phyloP scores from a whole-genome alignment of 2,888 invertebrate genomes.

The Hirtodrosophila cameraria region DNA sequence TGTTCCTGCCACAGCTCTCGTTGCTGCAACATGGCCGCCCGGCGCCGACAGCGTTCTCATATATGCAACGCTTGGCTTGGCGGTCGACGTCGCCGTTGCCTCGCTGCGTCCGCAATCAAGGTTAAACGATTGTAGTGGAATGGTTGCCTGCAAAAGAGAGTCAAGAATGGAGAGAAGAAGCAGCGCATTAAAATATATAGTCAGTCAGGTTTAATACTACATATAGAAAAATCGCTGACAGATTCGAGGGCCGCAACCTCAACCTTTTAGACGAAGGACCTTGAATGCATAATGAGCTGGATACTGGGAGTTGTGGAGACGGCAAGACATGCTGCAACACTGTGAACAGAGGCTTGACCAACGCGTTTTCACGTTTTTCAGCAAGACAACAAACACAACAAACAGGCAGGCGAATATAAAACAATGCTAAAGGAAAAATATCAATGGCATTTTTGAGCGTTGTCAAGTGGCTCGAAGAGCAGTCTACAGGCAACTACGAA shows the following conservation, averaged over 20 bases:
- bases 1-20: slow-evolving; percentile 40
- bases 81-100: slow-evolving; percentile 54
- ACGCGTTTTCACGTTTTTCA: slow-evolving; percentile 49
- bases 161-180: slow-evolving; percentile 1
- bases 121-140: slow-evolving; percentile 84
- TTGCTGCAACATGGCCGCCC: slow-evolving; percentile 49
- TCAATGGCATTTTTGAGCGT: slow-evolving; percentile 74
- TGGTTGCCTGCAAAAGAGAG: slow-evolving; percentile 81
- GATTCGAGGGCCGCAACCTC: slow-evolving; percentile 66
- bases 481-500: slow-evolving; percentile 17
- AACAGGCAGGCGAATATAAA: slow-evolving; percentile 32
- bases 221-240: slow-evolving; percentile 71
- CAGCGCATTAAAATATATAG: slow-evolving; percentile 57
- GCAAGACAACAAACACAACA: slow-evolving; percentile 5
- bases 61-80: slow-evolving; percentile 77
- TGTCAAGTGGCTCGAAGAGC: slow-evolving; percentile 61
- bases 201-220: slow-evolving; percentile 75
- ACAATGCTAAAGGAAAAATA: slow-evolving; percentile 72
- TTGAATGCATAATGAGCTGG: slow-evolving; percentile 82
- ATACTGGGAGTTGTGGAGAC: slow-evolving; percentile 14
- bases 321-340: slow-evolving; percentile 5
- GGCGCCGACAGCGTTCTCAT: slow-evolving; percentile 83
- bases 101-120: slow-evolving; percentile 82
- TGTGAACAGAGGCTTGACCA: slow-evolving; percentile 3
- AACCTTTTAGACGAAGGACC: slow-evolving; percentile 73